Evolutionary conservation across 2,797 vertebrate species (phyloP), one percentile per base, ranked within the genome.

Genomic region (Kryptopterus vitreolus): DNA sequence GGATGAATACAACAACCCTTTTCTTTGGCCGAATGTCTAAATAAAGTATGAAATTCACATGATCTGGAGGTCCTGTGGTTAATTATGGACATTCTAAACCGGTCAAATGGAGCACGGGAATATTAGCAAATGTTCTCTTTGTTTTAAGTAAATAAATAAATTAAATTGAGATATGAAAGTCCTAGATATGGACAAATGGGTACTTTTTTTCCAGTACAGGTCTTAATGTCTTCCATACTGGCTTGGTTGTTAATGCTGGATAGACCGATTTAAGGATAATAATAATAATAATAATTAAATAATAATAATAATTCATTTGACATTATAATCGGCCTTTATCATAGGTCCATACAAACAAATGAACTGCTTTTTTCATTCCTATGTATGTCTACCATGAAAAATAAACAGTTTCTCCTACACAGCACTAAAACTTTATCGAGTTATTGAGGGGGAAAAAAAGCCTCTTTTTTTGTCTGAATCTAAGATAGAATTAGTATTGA

Each of bases 401-500:
- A 35, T 35, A 3, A 62, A 33, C 18, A 16, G 59, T 31, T 31
- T 61, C 59, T 38, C 38, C 5, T 9, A 38, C 38, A 38, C 38
- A 38, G 38, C 9, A 38, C 38, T 6, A 38, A 38, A 38, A 33
- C 59, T 61, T 26, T 38, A 6, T 38, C 1, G 38, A 38, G n/a
- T n/a, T 59, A 29, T 29, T 59, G 24, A 59, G 15, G 31, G 31
- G 18, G 13, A 59, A 52, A 5, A 5, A 4, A 20, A 52, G 20
- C 50, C 4, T 16, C 7, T 52, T 52, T 18, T 43, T 80, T 75
- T 78, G 63, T 63, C 74, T 74, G 69, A 80, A 74, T 80, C 70
- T 75, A 62, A 70, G 80, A 22, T 79, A 77, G 59, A 35, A 50
- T 66, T 65, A 1, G 7, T 55, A 24, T 58, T 58, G 24, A 75